Percentiles rank a stretch among this genome's conserved stretches.
phyloP scores from a whole-genome alignment of 1,140 invertebrate species.

The Apis florea region DNA sequence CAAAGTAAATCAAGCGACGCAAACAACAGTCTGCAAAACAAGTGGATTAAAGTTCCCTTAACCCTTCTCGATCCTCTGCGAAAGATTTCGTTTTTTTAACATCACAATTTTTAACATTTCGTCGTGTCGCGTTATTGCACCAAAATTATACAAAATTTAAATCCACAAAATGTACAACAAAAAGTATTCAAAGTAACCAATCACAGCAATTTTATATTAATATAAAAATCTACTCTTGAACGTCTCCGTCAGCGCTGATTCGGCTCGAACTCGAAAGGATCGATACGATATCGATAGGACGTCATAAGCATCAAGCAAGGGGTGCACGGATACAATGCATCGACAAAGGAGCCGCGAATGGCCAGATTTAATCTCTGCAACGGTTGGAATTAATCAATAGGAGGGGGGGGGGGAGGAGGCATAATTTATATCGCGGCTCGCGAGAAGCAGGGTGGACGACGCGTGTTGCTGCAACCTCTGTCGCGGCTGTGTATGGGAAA shows the following conservation, averaged over 20 bases:
- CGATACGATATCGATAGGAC: background rate
- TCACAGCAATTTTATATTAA: too few species aligned
- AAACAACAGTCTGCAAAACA: background rate
- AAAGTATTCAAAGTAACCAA: background rate
- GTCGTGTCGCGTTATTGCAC: too few species aligned
- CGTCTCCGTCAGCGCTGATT: background rate
- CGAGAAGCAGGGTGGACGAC: slow-evolving; percentile 40
- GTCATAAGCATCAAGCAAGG: slow-evolving; percentile 50
- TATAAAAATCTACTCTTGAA: too few species aligned
- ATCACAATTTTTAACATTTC: too few species aligned
- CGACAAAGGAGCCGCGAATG: slow-evolving; percentile 41
- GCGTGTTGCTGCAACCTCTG: slow-evolving; percentile 29
- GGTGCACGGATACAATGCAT: background rate
- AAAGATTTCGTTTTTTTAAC: too few species aligned
- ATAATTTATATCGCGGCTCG: slow-evolving; percentile 52
- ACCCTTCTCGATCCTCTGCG: background rate
- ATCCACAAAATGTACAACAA: background rate
- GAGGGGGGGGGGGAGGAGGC: background rate
- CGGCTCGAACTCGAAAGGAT: background rate
- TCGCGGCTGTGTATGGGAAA: background rate
- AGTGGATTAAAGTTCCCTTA: background rate
- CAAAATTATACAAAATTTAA: too few species aligned
- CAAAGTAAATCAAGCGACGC: background rate
- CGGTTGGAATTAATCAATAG: slow-evolving; percentile 46
- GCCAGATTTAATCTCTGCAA: slow-evolving; percentile 48